Base-by-base conservation (phyloP, 2,113 vertebrate species). In the Gorsachius goisagi region DNA sequence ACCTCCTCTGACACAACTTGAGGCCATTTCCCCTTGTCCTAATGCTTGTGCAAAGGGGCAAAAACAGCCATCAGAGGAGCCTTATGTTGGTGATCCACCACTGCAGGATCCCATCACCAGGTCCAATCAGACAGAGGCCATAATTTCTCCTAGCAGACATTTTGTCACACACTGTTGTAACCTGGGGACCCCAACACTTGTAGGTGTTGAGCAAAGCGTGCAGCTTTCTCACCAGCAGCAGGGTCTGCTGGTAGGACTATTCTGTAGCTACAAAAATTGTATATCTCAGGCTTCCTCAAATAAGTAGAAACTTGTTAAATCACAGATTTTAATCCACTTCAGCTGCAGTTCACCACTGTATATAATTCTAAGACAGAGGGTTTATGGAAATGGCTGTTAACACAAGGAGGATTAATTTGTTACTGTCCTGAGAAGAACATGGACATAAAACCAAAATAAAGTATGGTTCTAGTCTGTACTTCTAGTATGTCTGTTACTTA, bases 151-250 rank as follows among this genome's bases (percentile, higher is more conserved):
- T 73, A 39, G n/a, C 15, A 74, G 18, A 24, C 2, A 2, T 68
- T 33, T 24, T 80, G 41, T 12, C 37, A 83, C 26, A n/a, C 5
- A 2, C 12, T 33, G 0, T 3, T 0, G 0, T 23, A 60, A 33
- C 5, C 15, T 19, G 24, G 28, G 32, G 18, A 79, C 22, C 27
- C 4, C 11, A 24, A 7, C 6, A 26, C 45, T 14, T 28, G 3
- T 1, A 79, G 20, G 21, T 27, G 9, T 15, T 6, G 4, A 66
- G 35, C 24, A 89, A 62, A 67, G 15, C 44, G 19, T 8, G 2
- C 1, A 0, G 18, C 19, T 45, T 86, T 55, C 27, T 56, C 0
- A 0, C 22, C 60, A 68, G 28, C 50, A 41, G n/a, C 47, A 85
- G 37, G 4, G 15, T 21, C 26, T 55, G 33, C 53, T 69, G 15